Evolutionary conservation across 2,888 invertebrate genomes (phyloP).

Genomic region (Rhyacophila evoluta): DNA sequence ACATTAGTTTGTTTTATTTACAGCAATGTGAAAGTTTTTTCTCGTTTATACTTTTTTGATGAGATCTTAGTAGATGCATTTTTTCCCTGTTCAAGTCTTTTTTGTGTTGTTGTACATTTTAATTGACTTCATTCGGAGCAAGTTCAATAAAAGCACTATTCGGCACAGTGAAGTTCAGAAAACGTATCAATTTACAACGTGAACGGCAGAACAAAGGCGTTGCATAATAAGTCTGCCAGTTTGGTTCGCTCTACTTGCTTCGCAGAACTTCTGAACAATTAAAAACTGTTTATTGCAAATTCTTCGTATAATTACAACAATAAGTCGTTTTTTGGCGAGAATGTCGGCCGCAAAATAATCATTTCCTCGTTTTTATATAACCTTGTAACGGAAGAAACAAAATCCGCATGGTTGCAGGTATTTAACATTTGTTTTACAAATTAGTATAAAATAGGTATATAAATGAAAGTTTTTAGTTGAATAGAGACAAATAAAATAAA

Average conservation of each 20-base stretch:
- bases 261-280: neutral
- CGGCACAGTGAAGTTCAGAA: neutral
- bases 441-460: too few relatives aligned
- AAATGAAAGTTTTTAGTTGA: too few relatives aligned
- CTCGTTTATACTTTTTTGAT: too few relatives aligned
- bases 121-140: too few relatives aligned
- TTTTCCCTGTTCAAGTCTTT: too few relatives aligned
- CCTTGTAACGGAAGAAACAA: neutral
- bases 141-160: too few relatives aligned
- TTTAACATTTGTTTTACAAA: too few relatives aligned
- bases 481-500: too few relatives aligned
- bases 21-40: too few relatives aligned
- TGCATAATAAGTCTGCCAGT: conserved; percentile 5
- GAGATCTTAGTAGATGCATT: too few relatives aligned
- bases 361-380: neutral
- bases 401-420: neutral
- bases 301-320: neutral
- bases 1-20: too few relatives aligned
- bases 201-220: neutral
- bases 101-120: too few relatives aligned
- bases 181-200: neutral
- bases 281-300: neutral
- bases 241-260: neutral
- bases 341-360: neutral
- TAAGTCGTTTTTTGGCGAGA: conserved; percentile 2